These are phyloP conservation scores for Rhyacophila brunnea DNA, from an alignment of 1,140 invertebrate species.

Conservation along the genomic window DNA sequence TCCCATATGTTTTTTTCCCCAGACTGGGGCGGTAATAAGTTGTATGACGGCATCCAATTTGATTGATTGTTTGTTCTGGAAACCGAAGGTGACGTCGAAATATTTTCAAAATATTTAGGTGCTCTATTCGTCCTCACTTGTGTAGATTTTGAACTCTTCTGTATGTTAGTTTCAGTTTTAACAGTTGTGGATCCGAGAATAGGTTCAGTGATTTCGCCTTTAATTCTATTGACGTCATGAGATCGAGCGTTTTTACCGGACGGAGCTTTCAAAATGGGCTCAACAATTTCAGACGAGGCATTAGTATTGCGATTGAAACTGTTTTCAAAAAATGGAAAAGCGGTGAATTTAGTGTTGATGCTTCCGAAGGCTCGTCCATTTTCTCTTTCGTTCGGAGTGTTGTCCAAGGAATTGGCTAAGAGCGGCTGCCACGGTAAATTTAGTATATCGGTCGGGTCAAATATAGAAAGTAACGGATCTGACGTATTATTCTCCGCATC, in stretches of 20 bases:
- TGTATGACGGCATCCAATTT: constrained; percentile 26
- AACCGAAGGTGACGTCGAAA: not conserved
- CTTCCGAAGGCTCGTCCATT: constrained; percentile 63
- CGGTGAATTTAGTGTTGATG: constrained; percentile 53
- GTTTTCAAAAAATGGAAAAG: constrained; percentile 32
- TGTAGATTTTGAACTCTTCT: constrained; percentile 7
- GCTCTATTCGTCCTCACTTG: constrained; percentile 27
- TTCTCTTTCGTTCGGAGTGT: constrained; percentile 46
- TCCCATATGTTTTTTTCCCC: constrained; percentile 23
- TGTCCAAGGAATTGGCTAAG: constrained; percentile 52
- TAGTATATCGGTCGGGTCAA: constrained; percentile 47
- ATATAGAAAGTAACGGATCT: constrained; percentile 39
- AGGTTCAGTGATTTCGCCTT: constrained; percentile 59
- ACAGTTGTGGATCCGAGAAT: constrained; percentile 59
- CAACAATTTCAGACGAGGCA: constrained; percentile 62
- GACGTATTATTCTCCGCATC: constrained; percentile 30
- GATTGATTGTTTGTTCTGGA: constrained; percentile 12
- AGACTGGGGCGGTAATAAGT: constrained; percentile 28
- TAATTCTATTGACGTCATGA: constrained; percentile 41
- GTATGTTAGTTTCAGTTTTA: constrained; percentile 34
- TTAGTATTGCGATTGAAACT: constrained; percentile 36
- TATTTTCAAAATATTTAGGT: constrained; percentile 27
- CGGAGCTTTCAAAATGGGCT: constrained; percentile 67
- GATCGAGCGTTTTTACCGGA: constrained; percentile 54
- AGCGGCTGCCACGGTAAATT: constrained; percentile 52